Percentiles rank a stretch among this genome's conserved stretches.
Evolutionary conservation across 2,797 vertebrate genomes (phyloP).

Genomic region (Austrolebias charrua): DNA sequence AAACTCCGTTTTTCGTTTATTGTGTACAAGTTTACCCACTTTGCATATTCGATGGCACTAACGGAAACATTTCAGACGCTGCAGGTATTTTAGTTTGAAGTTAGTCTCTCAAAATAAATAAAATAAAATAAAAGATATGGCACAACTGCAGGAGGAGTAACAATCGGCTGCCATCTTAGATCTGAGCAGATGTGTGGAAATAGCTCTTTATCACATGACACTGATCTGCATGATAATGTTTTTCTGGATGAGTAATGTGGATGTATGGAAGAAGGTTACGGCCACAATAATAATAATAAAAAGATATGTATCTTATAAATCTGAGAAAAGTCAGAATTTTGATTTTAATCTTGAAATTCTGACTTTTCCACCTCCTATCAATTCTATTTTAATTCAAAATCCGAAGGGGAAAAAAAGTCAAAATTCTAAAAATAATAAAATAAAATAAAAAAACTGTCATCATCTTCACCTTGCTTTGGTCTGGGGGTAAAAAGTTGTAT

Average conservation of each 20-base stretch:
- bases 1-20: slow-evolving; percentile 22
- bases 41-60: slow-evolving; percentile 78
- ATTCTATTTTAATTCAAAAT: too few species aligned
- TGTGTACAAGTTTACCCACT: slow-evolving; percentile 41
- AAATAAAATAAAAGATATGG: slow-evolving; percentile 18
- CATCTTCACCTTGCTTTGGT: slow-evolving; percentile 57
- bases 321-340: too few species aligned
- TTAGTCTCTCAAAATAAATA: slow-evolving; percentile 31
- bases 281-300: too few species aligned
- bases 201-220: slow-evolving; percentile 32
- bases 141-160: slow-evolving; percentile 36
- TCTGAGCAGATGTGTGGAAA: slow-evolving; percentile 21
- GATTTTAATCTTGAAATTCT: too few species aligned
- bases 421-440: too few species aligned
- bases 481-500: too few species aligned
- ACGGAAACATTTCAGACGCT: slow-evolving; percentile 48
- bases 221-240: neutral
- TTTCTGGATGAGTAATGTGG: slow-evolving; percentile 7
- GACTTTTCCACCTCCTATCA: too few species aligned
- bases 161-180: slow-evolving; percentile 12
- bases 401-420: too few species aligned
- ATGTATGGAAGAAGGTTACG: neutral
- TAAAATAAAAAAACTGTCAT: too few species aligned
- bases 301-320: too few species aligned
- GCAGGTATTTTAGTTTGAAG: slow-evolving; percentile 51